A percentile compares a stretch with the other conserved stretches of the same genome.
Evolutionary conservation across 2,888 invertebrate species (phyloP).

Genomic region (Synergus japonicus): DNA sequence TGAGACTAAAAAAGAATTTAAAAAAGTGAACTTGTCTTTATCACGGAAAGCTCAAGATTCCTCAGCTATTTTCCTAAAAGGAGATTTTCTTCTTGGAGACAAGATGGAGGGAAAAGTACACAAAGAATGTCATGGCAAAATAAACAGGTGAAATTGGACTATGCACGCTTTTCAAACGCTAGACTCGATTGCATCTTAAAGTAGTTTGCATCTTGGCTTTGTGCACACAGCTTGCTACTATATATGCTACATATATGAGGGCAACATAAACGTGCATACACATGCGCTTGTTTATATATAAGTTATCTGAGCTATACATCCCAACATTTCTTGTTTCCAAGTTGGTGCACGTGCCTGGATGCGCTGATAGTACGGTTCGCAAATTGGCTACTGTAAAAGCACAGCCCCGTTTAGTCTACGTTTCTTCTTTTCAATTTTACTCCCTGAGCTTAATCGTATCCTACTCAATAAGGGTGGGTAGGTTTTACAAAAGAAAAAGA

Average conservation of each 20-base stretch:
- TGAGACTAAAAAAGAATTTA: background rate
- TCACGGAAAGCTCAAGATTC: background rate
- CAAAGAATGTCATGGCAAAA: constrained; percentile 34
- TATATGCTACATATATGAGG: constrained; percentile 58
- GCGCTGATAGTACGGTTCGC: background rate
- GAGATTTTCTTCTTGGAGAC: background rate
- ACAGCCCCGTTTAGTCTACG: background rate
- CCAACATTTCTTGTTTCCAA: constrained; percentile 50
- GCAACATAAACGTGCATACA: constrained; percentile 62
- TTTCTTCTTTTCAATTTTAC: constrained; percentile 4
- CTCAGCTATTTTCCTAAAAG: background rate
- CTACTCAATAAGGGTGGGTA: background rate
- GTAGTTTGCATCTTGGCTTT: constrained; percentile 60
- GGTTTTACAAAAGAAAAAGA: background rate
- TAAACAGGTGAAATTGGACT: constrained; percentile 46
- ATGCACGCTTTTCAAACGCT: constrained; percentile 13
- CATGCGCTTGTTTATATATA: constrained; percentile 67
- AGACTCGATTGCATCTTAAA: constrained; percentile 51
- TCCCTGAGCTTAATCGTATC: background rate
- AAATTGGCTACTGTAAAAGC: constrained; percentile 29
- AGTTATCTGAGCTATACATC: constrained; percentile 54
- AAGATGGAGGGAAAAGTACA: constrained; percentile 1
- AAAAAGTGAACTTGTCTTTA: background rate
- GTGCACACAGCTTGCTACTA: constrained; percentile 54
- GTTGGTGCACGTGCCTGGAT: constrained; percentile 10